Conservation (phyloP, 2,888 invertebrate genomes). For the Gibbula magus region DNA sequence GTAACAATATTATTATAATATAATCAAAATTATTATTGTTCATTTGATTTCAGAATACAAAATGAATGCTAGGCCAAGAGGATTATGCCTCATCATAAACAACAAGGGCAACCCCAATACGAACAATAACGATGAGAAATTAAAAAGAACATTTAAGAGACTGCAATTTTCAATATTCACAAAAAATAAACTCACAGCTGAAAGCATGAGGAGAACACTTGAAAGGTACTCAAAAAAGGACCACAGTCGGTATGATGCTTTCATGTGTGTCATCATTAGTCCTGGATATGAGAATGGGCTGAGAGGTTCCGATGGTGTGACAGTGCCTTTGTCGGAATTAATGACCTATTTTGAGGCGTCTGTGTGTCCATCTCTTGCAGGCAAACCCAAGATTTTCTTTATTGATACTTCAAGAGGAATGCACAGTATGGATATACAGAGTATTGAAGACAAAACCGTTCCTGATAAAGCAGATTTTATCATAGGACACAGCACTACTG, state of each 20-base stretch:
- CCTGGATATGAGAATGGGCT: background rate
- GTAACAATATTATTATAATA: no score
- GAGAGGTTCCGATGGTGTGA: background rate
- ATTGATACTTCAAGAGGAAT: background rate
- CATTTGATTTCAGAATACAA: no score
- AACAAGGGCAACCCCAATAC: no score
- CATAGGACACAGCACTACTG: background rate
- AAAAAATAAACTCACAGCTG: no score
- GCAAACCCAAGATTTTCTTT: background rate
- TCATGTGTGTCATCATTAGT: background rate
- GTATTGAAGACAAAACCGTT: background rate
- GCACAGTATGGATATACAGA: background rate
- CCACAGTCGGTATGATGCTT: background rate
- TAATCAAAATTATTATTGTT: no score
- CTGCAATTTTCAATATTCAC: no score
- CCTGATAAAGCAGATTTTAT: background rate
- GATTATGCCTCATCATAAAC: no score
- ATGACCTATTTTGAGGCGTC: background rate
- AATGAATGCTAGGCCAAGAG: no score
- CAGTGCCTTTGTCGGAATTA: background rate
- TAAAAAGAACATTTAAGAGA: no score
- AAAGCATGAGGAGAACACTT: no score
- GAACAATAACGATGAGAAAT: no score
- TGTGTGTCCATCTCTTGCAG: background rate
- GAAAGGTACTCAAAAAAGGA: no score